phyloP scores from a whole-genome alignment of 2,888 invertebrate species.

The Euzetes globulus region DNA sequence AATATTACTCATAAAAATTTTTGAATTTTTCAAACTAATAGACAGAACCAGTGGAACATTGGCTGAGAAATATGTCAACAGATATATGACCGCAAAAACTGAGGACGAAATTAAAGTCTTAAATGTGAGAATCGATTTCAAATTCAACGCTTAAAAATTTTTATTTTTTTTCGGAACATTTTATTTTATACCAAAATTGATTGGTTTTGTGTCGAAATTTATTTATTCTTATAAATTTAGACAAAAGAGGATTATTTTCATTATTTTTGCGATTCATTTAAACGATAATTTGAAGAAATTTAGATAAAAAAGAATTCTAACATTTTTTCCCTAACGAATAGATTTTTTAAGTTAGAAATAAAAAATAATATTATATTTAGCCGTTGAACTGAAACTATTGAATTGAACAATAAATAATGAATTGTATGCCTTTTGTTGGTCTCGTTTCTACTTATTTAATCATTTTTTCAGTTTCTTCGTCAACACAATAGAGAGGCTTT shows the following conservation, averaged over 20 bases:
- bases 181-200: neutral
- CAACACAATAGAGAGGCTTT: neutral
- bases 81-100: neutral
- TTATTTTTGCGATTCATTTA: neutral
- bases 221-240: neutral
- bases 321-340: neutral
- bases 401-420: neutral
- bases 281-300: neutral
- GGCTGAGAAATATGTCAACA: neutral
- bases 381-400: conserved; percentile 3
- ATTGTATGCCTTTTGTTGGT: conserved; percentile 3
- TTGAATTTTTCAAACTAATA: neutral
- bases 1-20: neutral
- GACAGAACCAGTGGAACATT: neutral
- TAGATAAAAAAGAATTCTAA: neutral
- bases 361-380: neutral
- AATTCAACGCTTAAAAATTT: no score
- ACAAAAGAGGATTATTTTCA: neutral
- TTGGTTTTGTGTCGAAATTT: neutral
- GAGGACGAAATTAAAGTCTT: neutral
- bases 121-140: neutral
- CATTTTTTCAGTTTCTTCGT: conserved; percentile 5
- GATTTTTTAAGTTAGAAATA: neutral
- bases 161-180: neutral
- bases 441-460: neutral